Conservation (phyloP, 2,797 vertebrate genomes). For the Gila robusta region DNA sequence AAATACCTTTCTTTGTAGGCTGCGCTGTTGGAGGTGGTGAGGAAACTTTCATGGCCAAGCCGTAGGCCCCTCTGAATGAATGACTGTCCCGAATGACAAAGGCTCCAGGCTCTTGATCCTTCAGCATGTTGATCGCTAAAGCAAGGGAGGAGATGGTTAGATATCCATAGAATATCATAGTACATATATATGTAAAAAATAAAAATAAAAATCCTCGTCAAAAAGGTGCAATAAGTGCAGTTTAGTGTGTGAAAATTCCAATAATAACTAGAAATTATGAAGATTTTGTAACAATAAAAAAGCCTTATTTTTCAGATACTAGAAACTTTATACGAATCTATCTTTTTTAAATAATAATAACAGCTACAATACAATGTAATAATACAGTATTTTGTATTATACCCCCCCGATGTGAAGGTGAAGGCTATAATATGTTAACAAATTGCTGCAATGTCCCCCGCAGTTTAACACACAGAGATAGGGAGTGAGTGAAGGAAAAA, state of each 20-base stretch:
- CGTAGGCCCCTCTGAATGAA: slow-evolving; percentile 96
- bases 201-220: not conserved
- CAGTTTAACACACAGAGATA: slow-evolving; percentile 24
- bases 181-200: not conserved
- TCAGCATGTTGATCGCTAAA: slow-evolving; percentile 90
- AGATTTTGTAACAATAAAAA: not conserved
- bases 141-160: not conserved
- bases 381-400: too few species aligned
- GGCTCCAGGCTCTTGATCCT: slow-evolving; percentile 93
- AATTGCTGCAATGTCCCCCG: slow-evolving; percentile 22
- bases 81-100: slow-evolving; percentile 98
- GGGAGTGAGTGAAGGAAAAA: slow-evolving; percentile 1
- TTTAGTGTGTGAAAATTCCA: not conserved
- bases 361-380: not conserved
- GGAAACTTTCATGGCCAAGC: slow-evolving; percentile 97
- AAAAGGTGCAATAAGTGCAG: not conserved
- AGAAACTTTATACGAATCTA: too few species aligned
- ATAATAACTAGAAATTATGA: not conserved
- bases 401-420: not conserved
- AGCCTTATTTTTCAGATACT: not conserved
- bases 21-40: slow-evolving; percentile 91
- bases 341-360: too few species aligned
- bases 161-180: not conserved
- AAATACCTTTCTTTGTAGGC: slow-evolving; percentile 93
- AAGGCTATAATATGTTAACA: slow-evolving; percentile 39